Evolutionary conservation across 92 coral and sea anemone genomes (phyloP).

Genomic region (Ricordea florida): DNA sequence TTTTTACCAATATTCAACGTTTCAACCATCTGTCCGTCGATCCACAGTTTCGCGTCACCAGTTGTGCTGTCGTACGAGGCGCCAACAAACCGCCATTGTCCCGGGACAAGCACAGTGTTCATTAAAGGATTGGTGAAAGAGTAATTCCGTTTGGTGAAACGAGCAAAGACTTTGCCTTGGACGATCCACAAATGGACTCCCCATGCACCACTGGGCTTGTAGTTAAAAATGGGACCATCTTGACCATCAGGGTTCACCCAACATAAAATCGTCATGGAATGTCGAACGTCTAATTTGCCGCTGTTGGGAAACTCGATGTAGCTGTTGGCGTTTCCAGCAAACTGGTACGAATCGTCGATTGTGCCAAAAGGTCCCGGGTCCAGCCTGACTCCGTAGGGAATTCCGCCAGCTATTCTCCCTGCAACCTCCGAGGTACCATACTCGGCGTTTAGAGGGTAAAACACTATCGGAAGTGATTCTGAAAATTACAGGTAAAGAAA

Average conservation of each 20-base stretch:
- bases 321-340: constrained; percentile 6
- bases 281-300: neutral
- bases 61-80: neutral
- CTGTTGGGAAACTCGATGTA: constrained; percentile 9
- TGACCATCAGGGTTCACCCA: constrained; percentile 10
- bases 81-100: constrained; percentile 7
- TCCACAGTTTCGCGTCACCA: neutral
- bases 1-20: neutral
- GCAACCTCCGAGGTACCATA: neutral
- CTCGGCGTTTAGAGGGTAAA: constrained; percentile 20
- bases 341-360: constrained; percentile 22
- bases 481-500: too few species aligned
- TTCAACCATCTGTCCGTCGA: neutral
- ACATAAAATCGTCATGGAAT: constrained; percentile 20
- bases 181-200: constrained; percentile 2
- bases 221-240: constrained; percentile 18
- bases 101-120: neutral
- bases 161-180: neutral
- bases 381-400: neutral
- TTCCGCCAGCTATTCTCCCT: neutral
- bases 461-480: constrained; percentile 11
- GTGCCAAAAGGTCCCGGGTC: constrained; percentile 31
- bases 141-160: neutral
- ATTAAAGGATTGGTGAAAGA: neutral
- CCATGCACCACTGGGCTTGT: neutral